Base-by-base conservation (phyloP, 1,140 invertebrate species). In the Drosophila equinoxialis region DNA sequence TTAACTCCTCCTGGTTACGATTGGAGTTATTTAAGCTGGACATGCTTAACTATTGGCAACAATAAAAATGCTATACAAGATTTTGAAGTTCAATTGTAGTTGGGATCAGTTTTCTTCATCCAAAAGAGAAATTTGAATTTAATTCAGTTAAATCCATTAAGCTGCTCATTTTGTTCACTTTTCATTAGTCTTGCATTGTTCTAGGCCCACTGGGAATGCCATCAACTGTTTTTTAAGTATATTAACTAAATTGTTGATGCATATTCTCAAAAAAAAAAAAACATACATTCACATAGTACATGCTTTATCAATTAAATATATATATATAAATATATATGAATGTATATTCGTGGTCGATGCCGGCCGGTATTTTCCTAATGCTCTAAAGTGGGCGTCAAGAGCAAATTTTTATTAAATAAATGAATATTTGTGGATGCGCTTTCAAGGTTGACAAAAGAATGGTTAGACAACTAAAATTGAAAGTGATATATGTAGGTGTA, bases 401-500 rank as follows among this genome's bases (percentile, higher is more conserved):
- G 57, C 33, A 37, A 58, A 20, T 58, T 37, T 58, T 37, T 35
- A 14, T 58, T 51, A 23, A 51, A 51, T 3, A 23, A 51, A 23
- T 4, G n/a, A 37, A 37, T 58, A 58, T 58, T 58, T 58, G n/a
- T 37, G 11, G 57, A 58, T 58, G 35, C 35, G 30, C 11, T 58
- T 30, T 58, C 57, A 58, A 58, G 57, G 57, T 37, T 58, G 57
- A 7, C 57, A 58, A 58, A 58, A 30, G 57, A 58, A 35, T 58
- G 14, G 26, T 35, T 58, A 58, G 26, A 58, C 8, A 14, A 58
- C 57, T 14, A 58, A 35, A 58, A 37, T 35, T 37, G 57, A 58
- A 58, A 58, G 57, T 58, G 57, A 58, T 35, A 58, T 51, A 51
- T 51, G 45, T 51, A 23, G 17, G 17, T 51, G 20, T 20, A 20